Evolutionary conservation across 2,797 vertebrate species (phyloP).

Genomic region (Pitangus sulphuratus): DNA sequence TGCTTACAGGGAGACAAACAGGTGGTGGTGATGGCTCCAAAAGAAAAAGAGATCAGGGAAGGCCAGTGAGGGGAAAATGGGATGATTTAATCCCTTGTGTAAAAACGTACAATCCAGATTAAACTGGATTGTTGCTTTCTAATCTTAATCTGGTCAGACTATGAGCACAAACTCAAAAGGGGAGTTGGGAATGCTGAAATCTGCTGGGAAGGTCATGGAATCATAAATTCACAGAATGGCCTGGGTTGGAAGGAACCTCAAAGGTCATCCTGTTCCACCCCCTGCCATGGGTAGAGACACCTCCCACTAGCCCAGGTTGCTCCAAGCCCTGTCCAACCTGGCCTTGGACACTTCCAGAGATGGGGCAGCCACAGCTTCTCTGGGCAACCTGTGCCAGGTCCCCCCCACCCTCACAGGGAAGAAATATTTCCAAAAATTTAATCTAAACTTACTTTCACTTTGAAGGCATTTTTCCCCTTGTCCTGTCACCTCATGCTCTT

Average conservation of each 20-base stretch:
- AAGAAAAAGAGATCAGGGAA: not conserved
- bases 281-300: not conserved
- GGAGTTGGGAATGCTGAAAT: not conserved
- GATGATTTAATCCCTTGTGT: not conserved
- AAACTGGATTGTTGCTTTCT: not conserved
- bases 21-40: not conserved
- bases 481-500: not conserved
- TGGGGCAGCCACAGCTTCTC: not conserved
- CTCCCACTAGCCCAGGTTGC: accelerated
- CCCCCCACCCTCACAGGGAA: not conserved
- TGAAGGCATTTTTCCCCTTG: not conserved
- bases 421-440: not conserved
- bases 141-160: not conserved
- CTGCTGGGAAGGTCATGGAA: not conserved
- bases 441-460: not conserved
- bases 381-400: not conserved
- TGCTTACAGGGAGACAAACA: not conserved
- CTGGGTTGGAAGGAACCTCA: not conserved
- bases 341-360: not conserved
- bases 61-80: not conserved
- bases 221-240: not conserved
- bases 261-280: not conserved
- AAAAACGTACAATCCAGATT: not conserved
- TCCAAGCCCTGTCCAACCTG: accelerated
- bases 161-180: not conserved